A percentile compares a stretch with the other conserved stretches of the same genome.
phyloP scores from a whole-genome alignment of 35 echinoderm and acorn worm species.

The Stichopus chloronotus region DNA sequence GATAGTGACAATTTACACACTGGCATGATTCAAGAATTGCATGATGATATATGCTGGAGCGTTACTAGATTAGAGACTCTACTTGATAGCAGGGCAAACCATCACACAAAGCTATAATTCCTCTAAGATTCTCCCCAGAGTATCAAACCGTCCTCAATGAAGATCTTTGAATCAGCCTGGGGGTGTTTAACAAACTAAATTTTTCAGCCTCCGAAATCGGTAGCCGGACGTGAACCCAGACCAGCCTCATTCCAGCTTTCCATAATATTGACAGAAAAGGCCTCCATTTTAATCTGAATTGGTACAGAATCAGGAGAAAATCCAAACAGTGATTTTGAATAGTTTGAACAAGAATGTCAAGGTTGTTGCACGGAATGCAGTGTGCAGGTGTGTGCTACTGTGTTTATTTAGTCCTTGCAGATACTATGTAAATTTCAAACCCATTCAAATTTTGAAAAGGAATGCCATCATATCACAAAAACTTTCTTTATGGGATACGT shows the following conservation, averaged over 20 bases:
- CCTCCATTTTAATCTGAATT: background rate
- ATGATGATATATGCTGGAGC: too few relatives aligned
- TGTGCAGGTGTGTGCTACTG: background rate
- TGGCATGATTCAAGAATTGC: too few relatives aligned
- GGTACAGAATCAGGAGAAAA: background rate
- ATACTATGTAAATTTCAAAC: conserved; percentile 5
- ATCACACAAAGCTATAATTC: too few relatives aligned
- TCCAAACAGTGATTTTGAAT: background rate
- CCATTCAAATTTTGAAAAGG: background rate
- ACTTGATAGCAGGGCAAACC: too few relatives aligned
- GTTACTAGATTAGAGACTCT: too few relatives aligned
- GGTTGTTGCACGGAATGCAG: background rate
- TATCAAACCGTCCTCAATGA: too few relatives aligned
- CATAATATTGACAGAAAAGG: conserved; percentile 34
- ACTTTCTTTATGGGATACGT: background rate
- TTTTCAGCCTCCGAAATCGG: background rate
- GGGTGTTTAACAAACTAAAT: background rate
- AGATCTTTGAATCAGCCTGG: background rate
- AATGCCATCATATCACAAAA: background rate
- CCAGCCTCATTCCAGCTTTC: background rate
- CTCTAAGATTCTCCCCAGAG: too few relatives aligned
- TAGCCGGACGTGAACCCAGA: background rate
- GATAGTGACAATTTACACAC: too few relatives aligned
- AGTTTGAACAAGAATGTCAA: conserved; percentile 10
- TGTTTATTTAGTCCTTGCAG: background rate